Evolutionary conservation across 1,140 invertebrate genomes (phyloP).

Genomic region (Dysdera silvatica): DNA sequence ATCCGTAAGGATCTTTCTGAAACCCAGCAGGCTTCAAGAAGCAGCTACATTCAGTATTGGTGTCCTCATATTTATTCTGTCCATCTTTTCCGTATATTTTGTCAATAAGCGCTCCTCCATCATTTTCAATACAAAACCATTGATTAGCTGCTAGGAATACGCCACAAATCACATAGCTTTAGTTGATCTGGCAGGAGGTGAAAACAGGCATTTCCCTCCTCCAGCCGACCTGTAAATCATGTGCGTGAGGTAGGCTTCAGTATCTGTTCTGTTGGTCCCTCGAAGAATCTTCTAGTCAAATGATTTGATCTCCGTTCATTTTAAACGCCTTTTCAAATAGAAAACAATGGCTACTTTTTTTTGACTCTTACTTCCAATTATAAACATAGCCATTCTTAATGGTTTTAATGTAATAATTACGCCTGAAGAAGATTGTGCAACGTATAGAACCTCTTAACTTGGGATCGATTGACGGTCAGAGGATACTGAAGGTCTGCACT

Average conservation of each 20-base stretch:
- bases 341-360: background rate
- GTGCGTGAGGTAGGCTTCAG: conserved; percentile 8
- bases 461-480: too few species aligned
- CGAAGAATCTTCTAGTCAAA: background rate
- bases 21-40: conserved; percentile 60
- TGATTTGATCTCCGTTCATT: background rate
- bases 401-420: background rate
- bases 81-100: conserved; percentile 61
- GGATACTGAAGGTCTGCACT: too few species aligned
- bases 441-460: too few species aligned
- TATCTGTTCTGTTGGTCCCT: conserved; percentile 18
- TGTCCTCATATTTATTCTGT: conserved; percentile 53
- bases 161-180: conserved; percentile 34
- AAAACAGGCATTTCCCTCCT: background rate
- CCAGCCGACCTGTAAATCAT: conserved; percentile 15
- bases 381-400: background rate
- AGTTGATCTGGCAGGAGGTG: conserved; percentile 22
- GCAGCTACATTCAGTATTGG: conserved; percentile 57
- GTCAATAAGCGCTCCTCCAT: conserved; percentile 55
- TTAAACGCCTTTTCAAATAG: background rate
- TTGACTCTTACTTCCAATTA: background rate
- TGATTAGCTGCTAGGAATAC: conserved; percentile 29
- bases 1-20: conserved; percentile 69
- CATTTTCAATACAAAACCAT: conserved; percentile 48
- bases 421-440: too few species aligned